phyloP scores from a whole-genome alignment of 2,113 vertebrate genomes.

The Oreochromis niloticus region DNA sequence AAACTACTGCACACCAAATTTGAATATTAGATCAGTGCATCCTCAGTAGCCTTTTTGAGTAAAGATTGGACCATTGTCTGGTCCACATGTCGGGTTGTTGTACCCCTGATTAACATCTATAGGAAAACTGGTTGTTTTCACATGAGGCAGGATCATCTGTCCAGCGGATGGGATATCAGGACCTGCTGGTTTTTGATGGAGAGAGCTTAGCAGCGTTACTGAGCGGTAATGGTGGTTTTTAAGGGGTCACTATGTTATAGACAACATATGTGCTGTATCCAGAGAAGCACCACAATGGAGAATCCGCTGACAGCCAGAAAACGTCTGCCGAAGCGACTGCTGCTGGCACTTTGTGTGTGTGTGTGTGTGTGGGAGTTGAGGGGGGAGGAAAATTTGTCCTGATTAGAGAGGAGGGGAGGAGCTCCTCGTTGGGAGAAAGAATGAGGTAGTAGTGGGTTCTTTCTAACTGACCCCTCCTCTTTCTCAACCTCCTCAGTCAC shows the following conservation, averaged over 20 bases:
- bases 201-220: neutral
- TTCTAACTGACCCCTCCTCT: neutral
- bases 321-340: constrained; percentile 21
- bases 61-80: neutral
- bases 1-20: neutral
- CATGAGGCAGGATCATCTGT: neutral
- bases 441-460: neutral
- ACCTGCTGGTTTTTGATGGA: neutral
- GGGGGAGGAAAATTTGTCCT: constrained; percentile 28
- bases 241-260: neutral
- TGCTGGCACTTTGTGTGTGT: constrained; percentile 50
- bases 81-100: neutral
- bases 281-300: constrained; percentile 36
- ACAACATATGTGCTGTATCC: constrained; percentile 45
- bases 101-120: neutral
- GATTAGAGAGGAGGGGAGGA: neutral
- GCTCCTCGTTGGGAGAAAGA: neutral
- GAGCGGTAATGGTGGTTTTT: neutral
- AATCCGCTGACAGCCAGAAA: constrained; percentile 62
- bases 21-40: neutral
- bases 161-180: neutral
- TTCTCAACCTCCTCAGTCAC: neutral
- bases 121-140: neutral
- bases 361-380: constrained; percentile 31
- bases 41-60: neutral